phyloP scores from a whole-genome alignment of 2,113 vertebrate genomes.

The Hippocampus guttulatus region DNA sequence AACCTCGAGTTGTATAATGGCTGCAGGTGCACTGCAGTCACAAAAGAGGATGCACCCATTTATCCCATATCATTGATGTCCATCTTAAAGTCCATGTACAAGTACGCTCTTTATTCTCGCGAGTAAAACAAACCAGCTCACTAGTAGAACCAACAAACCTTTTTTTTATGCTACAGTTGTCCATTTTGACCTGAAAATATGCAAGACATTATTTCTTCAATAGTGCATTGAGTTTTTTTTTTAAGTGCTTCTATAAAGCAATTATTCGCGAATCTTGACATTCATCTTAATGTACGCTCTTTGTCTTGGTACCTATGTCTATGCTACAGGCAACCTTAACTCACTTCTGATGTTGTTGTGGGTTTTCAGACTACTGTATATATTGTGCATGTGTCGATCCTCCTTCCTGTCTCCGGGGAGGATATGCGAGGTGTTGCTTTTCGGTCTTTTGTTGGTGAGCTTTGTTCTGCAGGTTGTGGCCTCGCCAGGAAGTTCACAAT shows the following conservation, averaged over 20 bases:
- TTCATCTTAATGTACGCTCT: no score
- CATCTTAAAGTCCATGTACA: not conserved
- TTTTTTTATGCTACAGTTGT: not conserved
- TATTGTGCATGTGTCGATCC: slow-evolving; percentile 3
- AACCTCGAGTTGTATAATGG: slow-evolving; percentile 1
- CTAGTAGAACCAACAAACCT: not conserved
- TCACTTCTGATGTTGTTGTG: not conserved
- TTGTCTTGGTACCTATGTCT: not conserved
- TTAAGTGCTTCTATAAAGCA: no score
- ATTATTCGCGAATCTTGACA: no score
- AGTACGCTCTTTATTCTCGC: not conserved
- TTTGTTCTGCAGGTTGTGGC: slow-evolving; percentile 2
- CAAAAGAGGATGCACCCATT: not conserved
- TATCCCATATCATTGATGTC: not conserved
- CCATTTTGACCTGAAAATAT: not conserved
- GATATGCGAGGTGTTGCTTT: slow-evolving; percentile 32
- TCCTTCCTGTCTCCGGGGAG: slow-evolving; percentile 37
- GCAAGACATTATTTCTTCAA: not conserved
- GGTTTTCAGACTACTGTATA: not conserved
- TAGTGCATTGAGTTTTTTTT: no score
- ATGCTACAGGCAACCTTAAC: not conserved
- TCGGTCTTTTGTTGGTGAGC: slow-evolving; percentile 13
- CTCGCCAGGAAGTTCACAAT: slow-evolving; percentile 59
- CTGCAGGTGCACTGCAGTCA: slow-evolving; percentile 41
- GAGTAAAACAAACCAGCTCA: not conserved